These are phyloP conservation scores for Ctenodactylus gundi DNA, from an alignment of 2,113 vertebrate genomes.

Conservation along the genomic window DNA sequence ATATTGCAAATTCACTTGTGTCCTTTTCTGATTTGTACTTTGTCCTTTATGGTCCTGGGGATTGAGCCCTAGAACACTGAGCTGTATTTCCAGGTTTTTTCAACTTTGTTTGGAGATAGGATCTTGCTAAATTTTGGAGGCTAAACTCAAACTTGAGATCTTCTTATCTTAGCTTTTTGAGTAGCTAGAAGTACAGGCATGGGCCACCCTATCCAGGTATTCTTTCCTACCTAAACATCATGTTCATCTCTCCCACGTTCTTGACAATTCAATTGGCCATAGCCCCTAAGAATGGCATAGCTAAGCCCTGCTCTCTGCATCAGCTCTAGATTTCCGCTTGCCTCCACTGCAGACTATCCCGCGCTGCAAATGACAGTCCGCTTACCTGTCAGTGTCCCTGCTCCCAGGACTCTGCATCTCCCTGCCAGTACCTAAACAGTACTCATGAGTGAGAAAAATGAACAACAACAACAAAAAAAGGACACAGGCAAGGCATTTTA, in stretches of 20 bases:
- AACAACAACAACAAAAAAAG: neutral
- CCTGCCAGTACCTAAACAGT: neutral
- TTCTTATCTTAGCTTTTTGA: neutral
- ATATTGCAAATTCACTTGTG: neutral
- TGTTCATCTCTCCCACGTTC: neutral
- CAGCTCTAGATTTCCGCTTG: neutral
- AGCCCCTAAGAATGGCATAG: fast-evolving
- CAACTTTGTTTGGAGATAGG: neutral
- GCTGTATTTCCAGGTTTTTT: neutral
- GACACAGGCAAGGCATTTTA: neutral
- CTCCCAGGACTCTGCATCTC: neutral
- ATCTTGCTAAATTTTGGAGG: neutral
- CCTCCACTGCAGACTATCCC: neutral
- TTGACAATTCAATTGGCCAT: neutral
- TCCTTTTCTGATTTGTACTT: neutral
- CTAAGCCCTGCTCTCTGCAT: fast-evolving
- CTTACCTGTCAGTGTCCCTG: neutral
- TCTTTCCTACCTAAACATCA: too few relatives aligned
- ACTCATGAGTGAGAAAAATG: fast-evolving
- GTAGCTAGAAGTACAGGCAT: neutral
- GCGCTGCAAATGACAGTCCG: neutral
- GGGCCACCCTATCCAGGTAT: neutral
- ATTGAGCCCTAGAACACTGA: neutral
- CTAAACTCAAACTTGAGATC: neutral
- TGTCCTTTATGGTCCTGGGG: neutral